Evolutionary conservation across 2,113 vertebrate genomes (phyloP).

Genomic region (Catharus bicknelli): DNA sequence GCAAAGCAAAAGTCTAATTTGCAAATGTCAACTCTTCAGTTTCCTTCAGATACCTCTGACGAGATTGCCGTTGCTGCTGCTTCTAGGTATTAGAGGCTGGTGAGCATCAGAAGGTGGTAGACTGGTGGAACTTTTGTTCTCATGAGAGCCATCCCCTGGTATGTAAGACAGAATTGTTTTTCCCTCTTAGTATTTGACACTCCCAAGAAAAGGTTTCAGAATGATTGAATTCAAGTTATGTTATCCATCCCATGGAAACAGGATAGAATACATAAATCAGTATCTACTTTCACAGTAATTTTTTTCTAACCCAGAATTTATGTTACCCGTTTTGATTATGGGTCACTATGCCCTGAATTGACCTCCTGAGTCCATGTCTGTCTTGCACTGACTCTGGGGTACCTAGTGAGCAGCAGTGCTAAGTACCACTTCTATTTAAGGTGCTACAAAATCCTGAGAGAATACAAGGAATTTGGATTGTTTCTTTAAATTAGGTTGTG

Average conservation of each 20-base stretch:
- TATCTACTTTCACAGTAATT: slow-evolving; percentile 25
- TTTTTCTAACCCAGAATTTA: slow-evolving; percentile 13
- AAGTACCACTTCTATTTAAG: not conserved
- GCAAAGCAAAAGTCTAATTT: not conserved
- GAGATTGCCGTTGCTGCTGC: not conserved
- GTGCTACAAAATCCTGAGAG: slow-evolving; percentile 16
- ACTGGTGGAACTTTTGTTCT: not conserved
- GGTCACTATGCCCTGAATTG: not conserved
- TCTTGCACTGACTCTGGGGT: slow-evolving; percentile 31
- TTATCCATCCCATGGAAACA: not conserved
- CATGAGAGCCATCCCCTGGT: not conserved
- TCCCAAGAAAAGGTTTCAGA: not conserved
- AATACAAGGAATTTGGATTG: not conserved
- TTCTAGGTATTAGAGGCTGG: not conserved
- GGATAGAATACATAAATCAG: not conserved
- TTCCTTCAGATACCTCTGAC: not conserved
- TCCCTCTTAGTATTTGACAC: not conserved
- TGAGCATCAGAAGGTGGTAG: not conserved
- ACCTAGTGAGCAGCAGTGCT: not conserved
- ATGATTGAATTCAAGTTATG: not conserved
- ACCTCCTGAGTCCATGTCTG: not conserved
- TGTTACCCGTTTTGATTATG: not conserved
- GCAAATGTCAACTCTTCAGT: not conserved
- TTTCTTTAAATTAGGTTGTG: not conserved
- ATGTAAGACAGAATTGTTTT: not conserved